Percentiles rank a stretch among this genome's conserved stretches.
These are phyloP conservation scores for Oreotrochilus melanogaster DNA, from an alignment of 2,113 vertebrate genomes.

Conservation along the genomic window DNA sequence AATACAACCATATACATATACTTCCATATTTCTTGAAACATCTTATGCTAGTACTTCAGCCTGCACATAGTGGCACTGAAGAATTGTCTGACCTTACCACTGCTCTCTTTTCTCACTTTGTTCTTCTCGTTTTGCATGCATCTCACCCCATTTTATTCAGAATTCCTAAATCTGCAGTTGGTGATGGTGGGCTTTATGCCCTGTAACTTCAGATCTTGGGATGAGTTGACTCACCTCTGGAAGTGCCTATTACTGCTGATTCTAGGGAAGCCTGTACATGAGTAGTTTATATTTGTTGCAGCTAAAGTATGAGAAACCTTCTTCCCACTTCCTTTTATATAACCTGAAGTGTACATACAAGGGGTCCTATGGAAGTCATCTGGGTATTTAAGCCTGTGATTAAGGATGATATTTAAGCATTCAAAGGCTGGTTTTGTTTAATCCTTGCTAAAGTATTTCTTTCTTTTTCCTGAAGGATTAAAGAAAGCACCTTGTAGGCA, in stretches of 20 bases:
- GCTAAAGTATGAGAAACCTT: neutral
- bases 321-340: neutral
- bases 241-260: neutral
- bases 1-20: neutral
- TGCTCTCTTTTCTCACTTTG: neutral
- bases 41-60: neutral
- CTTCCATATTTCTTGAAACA: neutral
- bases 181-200: neutral
- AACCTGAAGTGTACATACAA: neutral
- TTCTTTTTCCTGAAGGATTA: neutral
- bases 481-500: neutral
- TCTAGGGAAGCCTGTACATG: neutral
- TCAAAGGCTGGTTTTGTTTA: neutral
- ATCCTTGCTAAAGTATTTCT: neutral
- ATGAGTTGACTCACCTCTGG: neutral
- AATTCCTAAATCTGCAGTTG: neutral
- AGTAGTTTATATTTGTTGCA: neutral
- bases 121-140: neutral
- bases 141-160: neutral
- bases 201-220: neutral
- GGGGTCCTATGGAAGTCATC: neutral
- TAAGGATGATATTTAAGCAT: neutral
- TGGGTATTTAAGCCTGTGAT: neutral
- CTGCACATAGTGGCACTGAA: neutral
- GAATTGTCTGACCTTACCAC: neutral